phyloP scores from a whole-genome alignment of 2,797 vertebrate genomes.

The Microchirus variegatus region DNA sequence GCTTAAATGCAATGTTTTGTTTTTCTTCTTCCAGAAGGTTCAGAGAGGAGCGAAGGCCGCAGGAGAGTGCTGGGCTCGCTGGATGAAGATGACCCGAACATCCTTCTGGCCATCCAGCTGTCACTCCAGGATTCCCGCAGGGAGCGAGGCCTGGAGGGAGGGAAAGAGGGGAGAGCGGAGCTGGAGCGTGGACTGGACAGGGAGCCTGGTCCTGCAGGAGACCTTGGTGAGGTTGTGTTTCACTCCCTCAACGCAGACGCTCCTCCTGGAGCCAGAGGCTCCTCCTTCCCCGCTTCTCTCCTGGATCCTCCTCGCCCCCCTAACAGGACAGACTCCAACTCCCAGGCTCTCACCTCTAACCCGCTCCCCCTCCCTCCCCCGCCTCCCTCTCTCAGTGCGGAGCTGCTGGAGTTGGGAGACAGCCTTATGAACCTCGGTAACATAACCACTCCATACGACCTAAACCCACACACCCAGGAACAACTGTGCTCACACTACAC shows the following conservation, averaged over 20 bases:
- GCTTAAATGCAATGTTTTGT: constrained; percentile 21
- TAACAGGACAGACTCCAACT: constrained; percentile 79
- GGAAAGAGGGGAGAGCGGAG: constrained; percentile 41
- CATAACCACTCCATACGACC: constrained; percentile 78
- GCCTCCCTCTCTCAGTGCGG: constrained; percentile 91
- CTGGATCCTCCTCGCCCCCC: constrained; percentile 86
- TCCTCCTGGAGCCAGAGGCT: constrained; percentile 90
- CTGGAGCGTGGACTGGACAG: constrained; percentile 55
- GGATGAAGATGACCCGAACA: constrained; percentile 98
- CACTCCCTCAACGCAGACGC: constrained; percentile 86
- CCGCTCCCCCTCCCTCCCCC: constrained; percentile 77
- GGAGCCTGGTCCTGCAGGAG: constrained; percentile 63
- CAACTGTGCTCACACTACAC: constrained; percentile 58
- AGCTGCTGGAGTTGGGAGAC: constrained; percentile 94
- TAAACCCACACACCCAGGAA: constrained; percentile 58
- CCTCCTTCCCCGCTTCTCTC: constrained; percentile 85
- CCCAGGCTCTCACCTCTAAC: constrained; percentile 47
- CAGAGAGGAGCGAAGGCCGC: constrained; percentile 70
- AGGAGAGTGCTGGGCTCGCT: constrained; percentile 84
- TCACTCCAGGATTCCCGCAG: constrained; percentile 92
- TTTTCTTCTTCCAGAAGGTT: constrained; percentile 63
- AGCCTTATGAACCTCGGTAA: constrained; percentile 91
- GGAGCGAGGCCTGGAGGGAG: constrained; percentile 62
- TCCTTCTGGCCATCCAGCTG: constrained; percentile 96
- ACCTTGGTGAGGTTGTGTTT: constrained; percentile 68